These are phyloP conservation scores for Rallus limicola DNA, from an alignment of 2,113 vertebrate genomes.

Conservation along the genomic window DNA sequence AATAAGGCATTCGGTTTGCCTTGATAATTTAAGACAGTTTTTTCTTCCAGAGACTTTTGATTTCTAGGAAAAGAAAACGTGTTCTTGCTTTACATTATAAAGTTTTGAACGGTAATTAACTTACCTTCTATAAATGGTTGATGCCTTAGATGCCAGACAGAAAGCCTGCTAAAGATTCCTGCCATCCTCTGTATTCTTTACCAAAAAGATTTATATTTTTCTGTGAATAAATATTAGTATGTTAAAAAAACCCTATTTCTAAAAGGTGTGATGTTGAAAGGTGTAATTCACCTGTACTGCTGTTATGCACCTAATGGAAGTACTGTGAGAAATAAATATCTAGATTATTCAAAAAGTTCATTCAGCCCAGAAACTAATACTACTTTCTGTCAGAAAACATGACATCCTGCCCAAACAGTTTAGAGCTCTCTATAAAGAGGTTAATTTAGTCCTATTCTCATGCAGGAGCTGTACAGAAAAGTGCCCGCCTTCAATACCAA, in stretches of 20 bases:
- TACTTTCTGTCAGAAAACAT: neutral
- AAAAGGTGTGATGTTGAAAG: neutral
- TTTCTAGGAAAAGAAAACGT: neutral
- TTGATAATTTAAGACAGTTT: neutral
- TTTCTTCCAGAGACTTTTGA: neutral
- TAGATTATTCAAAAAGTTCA: neutral
- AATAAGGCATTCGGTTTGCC: neutral
- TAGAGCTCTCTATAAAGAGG: neutral
- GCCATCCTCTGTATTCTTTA: neutral
- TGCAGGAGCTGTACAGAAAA: neutral
- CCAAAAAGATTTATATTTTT: neutral
- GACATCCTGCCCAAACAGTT: neutral
- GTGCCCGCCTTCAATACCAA: neutral
- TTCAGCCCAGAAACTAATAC: neutral
- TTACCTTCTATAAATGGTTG: neutral
- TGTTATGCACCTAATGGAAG: neutral
- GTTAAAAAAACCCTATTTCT: neutral
- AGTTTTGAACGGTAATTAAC: neutral
- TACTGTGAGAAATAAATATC: neutral
- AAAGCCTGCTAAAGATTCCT: neutral
- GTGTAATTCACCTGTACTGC: neutral
- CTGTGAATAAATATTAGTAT: neutral
- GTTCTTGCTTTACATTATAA: neutral
- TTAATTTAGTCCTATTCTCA: neutral
- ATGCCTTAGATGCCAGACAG: neutral